Base-by-base conservation (phyloP, 2,888 invertebrate genomes). In the Notodonta ziczac region DNA sequence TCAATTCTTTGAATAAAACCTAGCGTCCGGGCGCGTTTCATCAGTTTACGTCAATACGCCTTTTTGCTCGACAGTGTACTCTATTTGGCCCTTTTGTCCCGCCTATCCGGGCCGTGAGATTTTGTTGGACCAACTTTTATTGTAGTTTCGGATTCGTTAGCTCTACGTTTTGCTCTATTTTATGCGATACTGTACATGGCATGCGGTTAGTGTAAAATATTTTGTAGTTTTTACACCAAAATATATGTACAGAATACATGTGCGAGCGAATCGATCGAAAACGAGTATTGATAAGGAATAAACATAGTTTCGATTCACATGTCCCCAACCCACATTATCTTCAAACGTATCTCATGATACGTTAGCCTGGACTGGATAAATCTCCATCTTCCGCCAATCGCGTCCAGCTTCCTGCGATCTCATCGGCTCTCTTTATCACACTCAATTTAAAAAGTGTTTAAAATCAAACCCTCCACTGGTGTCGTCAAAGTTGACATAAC, bases 81-180 rank as follows among this genome's bases (percentile, higher is more conserved):
- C 24, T 16, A 24, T 56, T 56, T 44, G 14, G 16, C 56, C 42
- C 44, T 56, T 56, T 56, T 56, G 40, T 56, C 35, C 35, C 53
- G 56, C 40, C 9, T 16, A 44, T n/a, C 44, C 56, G 40, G 24
- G 24, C 56, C 44, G 71, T 67, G 67, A 72, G 65, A 69, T 59
- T 76, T 73, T 74, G 75, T 69, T 60, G 67, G 62, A 42, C 63
- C 63, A 59, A 71, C 65, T 71, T 77, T 77, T 71, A 73, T 73
- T 65, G 75, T 66, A 54, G 60, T 65, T 50, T 67, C 53, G 62
- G 70, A 61, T 67, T 67, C 73, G 75, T 73, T 71, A 73, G 73
- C 73, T 73, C 58, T 32, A 55, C 35, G 32, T 59, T 65, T 69
- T 71, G 10, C 32, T 16, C 10, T 42, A 14, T 40, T 56, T 42